These are phyloP conservation scores for Otis tarda DNA, from an alignment of 2,113 vertebrate genomes.

Conservation along the genomic window DNA sequence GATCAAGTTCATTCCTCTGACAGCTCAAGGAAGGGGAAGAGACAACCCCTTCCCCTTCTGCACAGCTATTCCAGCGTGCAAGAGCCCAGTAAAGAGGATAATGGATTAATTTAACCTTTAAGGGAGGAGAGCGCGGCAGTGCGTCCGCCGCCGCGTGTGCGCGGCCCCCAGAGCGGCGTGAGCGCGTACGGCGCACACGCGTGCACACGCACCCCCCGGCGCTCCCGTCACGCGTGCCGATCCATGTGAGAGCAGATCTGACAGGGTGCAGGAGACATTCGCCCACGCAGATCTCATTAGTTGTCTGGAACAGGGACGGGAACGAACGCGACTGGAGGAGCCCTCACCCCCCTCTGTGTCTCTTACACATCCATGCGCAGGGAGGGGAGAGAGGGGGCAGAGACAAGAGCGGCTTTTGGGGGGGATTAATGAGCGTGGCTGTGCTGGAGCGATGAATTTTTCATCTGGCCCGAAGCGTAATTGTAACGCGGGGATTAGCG, in stretches of 20 bases:
- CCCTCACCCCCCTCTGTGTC: neutral
- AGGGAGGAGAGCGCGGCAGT: neutral
- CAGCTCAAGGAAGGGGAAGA: neutral
- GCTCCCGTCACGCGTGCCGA: neutral
- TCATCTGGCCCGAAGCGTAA: neutral
- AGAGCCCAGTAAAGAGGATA: neutral
- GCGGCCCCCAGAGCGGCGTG: fast-evolving
- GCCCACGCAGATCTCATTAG: slow-evolving; percentile 60
- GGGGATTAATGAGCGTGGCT: neutral
- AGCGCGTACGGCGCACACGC: neutral
- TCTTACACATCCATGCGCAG: neutral
- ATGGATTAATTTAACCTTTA: neutral
- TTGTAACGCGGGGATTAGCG: neutral
- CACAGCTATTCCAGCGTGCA: neutral
- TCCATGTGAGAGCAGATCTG: neutral
- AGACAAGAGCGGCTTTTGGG: neutral
- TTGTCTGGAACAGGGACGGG: neutral
- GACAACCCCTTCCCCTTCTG: neutral
- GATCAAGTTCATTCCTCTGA: neutral
- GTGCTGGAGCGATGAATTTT: neutral
- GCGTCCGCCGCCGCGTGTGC: fast-evolving
- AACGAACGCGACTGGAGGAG: neutral
- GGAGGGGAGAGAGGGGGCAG: neutral
- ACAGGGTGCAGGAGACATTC: slow-evolving; percentile 42
- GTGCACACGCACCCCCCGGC: neutral